Evolutionary conservation across 2,888 invertebrate genomes (phyloP).

Genomic region (Pseudoips prasinana): DNA sequence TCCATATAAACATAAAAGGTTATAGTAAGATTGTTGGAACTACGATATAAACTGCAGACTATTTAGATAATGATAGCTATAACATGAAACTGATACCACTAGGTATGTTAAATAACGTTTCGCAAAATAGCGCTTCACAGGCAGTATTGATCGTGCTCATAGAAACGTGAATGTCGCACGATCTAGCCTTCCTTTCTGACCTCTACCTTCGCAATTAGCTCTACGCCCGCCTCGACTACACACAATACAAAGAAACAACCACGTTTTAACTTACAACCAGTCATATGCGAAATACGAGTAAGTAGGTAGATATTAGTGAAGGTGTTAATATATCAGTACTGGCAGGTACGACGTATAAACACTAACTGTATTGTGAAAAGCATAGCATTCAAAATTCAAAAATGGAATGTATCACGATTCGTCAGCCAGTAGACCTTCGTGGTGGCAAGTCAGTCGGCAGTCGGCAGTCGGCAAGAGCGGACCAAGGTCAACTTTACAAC

Average conservation of each 20-base stretch:
- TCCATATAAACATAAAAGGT: too few relatives aligned
- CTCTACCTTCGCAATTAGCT: slow-evolving; percentile 16
- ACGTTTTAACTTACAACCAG: too few relatives aligned
- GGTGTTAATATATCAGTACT: background rate
- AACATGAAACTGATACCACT: slow-evolving; percentile 17
- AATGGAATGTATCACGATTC: slow-evolving; percentile 27
- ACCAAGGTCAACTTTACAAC: slow-evolving; percentile 77
- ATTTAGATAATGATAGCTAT: slow-evolving; percentile 13
- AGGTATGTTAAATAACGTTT: slow-evolving; percentile 19
- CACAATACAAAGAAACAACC: slow-evolving; percentile 1
- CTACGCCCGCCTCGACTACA: slow-evolving; percentile 1
- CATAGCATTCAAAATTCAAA: slow-evolving; percentile 30
- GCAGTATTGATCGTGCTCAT: slow-evolving; percentile 25
- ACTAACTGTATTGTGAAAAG: slow-evolving; percentile 14
- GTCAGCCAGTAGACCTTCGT: slow-evolving; percentile 33
- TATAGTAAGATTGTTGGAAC: too few relatives aligned
- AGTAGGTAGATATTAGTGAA: too few relatives aligned
- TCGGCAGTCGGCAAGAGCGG: slow-evolving; percentile 33
- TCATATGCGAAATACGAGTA: too few relatives aligned
- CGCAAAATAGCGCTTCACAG: slow-evolving; percentile 26
- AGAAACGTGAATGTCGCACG: slow-evolving; percentile 29
- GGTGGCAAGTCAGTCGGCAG: slow-evolving; percentile 25
- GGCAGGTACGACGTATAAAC: slow-evolving; percentile 16
- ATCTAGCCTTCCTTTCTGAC: slow-evolving; percentile 20
- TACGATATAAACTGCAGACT: too few relatives aligned